Percentiles rank a stretch among this genome's conserved stretches.
Conservation (phyloP, 1,140 invertebrate genomes). For the Trachymyrmex septentrionalis region DNA sequence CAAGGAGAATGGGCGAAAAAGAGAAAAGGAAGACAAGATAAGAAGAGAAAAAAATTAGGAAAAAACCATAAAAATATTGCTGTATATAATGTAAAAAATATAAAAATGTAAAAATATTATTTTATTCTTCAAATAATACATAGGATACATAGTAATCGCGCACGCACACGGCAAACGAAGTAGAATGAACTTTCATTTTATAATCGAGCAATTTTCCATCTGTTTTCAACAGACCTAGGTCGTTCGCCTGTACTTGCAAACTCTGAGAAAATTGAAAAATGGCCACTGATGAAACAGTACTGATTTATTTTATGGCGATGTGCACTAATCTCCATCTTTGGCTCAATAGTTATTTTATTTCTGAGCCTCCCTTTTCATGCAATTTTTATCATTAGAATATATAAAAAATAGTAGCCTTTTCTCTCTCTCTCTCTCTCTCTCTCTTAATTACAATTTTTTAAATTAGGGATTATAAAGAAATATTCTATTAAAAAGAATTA, state of each 20-base stretch:
- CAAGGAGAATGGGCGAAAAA: not conserved
- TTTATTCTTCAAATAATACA: not conserved
- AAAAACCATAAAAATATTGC: too few species aligned
- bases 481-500: not conserved
- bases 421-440: too few species aligned
- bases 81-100: too few species aligned
- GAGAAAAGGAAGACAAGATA: too few species aligned
- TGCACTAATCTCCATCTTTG: constrained; percentile 47
- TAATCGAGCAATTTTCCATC: constrained; percentile 17
- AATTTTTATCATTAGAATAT: constrained; percentile 40
- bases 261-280: constrained; percentile 68
- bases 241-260: constrained; percentile 21
- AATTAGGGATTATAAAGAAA: not conserved
- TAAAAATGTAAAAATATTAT: too few species aligned
- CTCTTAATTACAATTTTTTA: not conserved
- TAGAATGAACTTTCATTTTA: constrained; percentile 41
- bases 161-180: constrained; percentile 31
- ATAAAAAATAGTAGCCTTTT: not conserved
- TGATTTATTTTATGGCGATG: constrained; percentile 66
- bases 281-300: constrained; percentile 57
- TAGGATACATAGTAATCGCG: constrained; percentile 31
- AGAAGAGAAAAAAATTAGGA: too few species aligned
- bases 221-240: constrained; percentile 16
- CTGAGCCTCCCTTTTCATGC: constrained; percentile 15
- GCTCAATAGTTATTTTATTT: constrained; percentile 44